Conservation (phyloP, 1,140 invertebrate species). For the Hydropsyche tenuis region DNA sequence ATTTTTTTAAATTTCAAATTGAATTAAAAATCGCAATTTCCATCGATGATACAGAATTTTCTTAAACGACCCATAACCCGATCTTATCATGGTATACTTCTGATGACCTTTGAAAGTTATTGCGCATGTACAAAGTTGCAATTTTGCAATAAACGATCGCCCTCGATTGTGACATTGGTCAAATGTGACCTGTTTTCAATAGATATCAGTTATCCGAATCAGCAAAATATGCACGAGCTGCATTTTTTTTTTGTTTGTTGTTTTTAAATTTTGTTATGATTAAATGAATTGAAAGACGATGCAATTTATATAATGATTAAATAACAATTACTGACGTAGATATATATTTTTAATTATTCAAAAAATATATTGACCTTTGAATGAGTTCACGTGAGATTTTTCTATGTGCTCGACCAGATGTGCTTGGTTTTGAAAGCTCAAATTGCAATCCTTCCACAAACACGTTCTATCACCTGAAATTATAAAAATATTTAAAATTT, state of each 20-base stretch:
- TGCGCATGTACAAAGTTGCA: not conserved
- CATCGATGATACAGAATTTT: too few species aligned
- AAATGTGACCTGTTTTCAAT: too few species aligned
- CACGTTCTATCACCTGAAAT: constrained; percentile 66
- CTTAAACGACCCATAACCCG: too few species aligned
- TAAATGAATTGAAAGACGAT: not conserved
- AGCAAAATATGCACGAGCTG: too few species aligned
- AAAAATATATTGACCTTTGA: constrained; percentile 64
- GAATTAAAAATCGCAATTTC: too few species aligned
- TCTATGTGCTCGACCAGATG: constrained; percentile 90
- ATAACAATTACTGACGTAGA: not conserved
- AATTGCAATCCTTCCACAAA: constrained; percentile 86
- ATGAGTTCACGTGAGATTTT: constrained; percentile 85
- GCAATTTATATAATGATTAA: not conserved
- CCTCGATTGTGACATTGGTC: not conserved
- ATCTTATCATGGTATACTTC: not conserved
- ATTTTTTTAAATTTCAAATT: too few species aligned
- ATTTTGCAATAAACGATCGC: not conserved
- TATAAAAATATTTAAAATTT: not conserved
- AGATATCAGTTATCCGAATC: too few species aligned
- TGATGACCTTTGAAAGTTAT: not conserved
- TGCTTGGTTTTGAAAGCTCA: constrained; percentile 77
- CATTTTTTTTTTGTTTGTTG: too few species aligned
- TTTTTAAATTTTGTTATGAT: too few species aligned
- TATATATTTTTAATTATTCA: not conserved